Percentiles rank a stretch among this genome's conserved stretches.
phyloP scores from a whole-genome alignment of 2,113 vertebrate species.

The Salvator merianae region DNA sequence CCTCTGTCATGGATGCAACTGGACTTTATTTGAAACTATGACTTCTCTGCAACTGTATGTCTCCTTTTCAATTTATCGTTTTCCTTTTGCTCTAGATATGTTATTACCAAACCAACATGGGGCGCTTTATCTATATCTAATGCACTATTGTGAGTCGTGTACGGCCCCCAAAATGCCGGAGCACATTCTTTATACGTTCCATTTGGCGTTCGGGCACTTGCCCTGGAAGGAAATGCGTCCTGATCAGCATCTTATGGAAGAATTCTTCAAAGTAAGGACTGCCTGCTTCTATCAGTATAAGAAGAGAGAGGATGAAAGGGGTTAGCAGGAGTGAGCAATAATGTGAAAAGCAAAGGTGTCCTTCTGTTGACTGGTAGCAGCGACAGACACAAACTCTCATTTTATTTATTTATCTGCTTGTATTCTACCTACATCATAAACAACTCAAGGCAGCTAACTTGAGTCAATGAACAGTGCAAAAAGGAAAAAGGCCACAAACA shows the following conservation, averaged over 20 bases:
- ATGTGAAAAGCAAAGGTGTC: background rate
- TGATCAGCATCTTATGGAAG: conserved; percentile 91
- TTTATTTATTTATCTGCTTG: too few species aligned
- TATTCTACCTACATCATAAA: too few species aligned
- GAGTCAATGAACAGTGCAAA: too few species aligned
- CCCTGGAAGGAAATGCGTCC: conserved; percentile 91
- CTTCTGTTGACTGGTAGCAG: too few species aligned
- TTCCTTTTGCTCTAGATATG: conserved; percentile 78
- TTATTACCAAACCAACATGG: conserved; percentile 87
- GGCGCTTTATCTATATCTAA: conserved; percentile 86
- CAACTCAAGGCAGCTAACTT: too few species aligned
- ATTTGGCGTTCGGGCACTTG: conserved; percentile 83
- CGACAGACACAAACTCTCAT: too few species aligned
- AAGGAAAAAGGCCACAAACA: too few species aligned
- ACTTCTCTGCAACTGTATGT: background rate
- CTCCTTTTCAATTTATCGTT: background rate
- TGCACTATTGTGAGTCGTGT: conserved; percentile 91
- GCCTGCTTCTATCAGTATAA: background rate
- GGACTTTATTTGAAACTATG: background rate
- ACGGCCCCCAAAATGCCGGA: conserved; percentile 91
- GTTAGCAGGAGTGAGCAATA: background rate
- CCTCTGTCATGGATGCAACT: background rate
- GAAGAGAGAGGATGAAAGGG: background rate
- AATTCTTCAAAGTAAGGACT: conserved; percentile 89
- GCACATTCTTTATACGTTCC: conserved; percentile 91